phyloP scores from a whole-genome alignment of 53 echinoderm and acorn worm genomes.

The Holothuria scabra region DNA sequence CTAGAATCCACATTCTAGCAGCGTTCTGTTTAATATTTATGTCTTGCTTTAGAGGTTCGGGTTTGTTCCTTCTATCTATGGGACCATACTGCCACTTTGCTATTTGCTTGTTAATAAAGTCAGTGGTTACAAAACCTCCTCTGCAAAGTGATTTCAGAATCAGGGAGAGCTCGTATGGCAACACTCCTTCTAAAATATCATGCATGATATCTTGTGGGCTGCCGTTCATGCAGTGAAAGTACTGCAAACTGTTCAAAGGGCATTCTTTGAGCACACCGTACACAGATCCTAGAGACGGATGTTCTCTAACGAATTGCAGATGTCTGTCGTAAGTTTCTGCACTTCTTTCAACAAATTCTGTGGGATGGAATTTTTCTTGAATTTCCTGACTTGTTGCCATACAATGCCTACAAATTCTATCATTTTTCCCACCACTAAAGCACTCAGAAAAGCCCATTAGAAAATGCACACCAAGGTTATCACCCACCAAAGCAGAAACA shows the following conservation, averaged over 20 bases:
- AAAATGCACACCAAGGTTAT: conserved; percentile 18
- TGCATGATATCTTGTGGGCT: too few species aligned
- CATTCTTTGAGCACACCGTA: background rate
- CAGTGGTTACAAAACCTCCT: background rate
- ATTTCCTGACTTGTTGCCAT: conserved; percentile 16
- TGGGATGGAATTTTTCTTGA: background rate
- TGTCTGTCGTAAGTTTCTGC: background rate
- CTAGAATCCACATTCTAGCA: conserved; percentile 8
- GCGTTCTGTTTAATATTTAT: conserved; percentile 12
- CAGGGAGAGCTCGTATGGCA: too few species aligned
- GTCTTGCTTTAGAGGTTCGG: background rate
- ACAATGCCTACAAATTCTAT: conserved; percentile 29
- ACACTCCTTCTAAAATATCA: background rate
- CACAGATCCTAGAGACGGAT: background rate
- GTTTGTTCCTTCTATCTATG: conserved; percentile 13
- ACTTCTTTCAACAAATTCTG: background rate
- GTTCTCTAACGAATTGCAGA: background rate
- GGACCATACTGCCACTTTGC: background rate
- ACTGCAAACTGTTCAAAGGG: conserved; percentile 11
- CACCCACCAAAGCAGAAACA: background rate
- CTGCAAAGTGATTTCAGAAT: background rate
- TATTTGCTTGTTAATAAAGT: background rate
- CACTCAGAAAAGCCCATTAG: conserved; percentile 3
- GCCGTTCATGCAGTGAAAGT: conserved; percentile 34
- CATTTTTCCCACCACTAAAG: conserved; percentile 1